Evolutionary conservation across 2,113 vertebrate genomes (phyloP), one percentile per base, ranked within the genome.

Genomic region (Catharus fuscescens): DNA sequence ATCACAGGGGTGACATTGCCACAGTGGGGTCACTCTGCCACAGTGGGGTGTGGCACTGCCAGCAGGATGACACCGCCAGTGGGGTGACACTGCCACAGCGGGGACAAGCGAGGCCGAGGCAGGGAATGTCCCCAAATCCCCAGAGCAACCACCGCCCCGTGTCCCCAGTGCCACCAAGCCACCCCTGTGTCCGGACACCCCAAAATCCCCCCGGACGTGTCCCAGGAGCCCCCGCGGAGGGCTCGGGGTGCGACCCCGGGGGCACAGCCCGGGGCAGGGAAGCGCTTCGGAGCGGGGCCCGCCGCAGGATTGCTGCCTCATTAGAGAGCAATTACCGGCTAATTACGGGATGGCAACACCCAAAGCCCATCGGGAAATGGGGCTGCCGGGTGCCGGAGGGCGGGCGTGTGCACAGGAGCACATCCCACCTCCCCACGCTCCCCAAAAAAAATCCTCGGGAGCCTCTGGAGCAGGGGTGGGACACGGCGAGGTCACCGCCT

Each of bases 311-410:
- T 40, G 73, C 59, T 44, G 44, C 78, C 85, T 95, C 85, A 57
- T 94, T 93, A 94, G 12, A 32, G 88, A 88, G 92, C 66, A 93
- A 96, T 96, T 95, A 92, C 18, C 18, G 83, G 26, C 70, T 93
- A 85, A 94, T 97, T 95, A 92, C 3, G 23, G 0, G 42, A 23
- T 8, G 85, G 92, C 25, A 88, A 95, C 96, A 45, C 96, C 92
- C 96, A 86, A 92, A 94, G 8, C 85, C 71, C 14, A 83, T 77
- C 44, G 73, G 95, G 88, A 90, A 81, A 31, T 45, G 78, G 90
- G 87, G 6, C 56, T 50, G 80, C 48, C 8, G 89, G 44, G 56
- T 62, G 86, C 53, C 80, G 32, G 95, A 8, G 6, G 17, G 16
- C 3, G 67, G 64, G 34, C 28, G 21, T 54, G 64, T 38, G 90